A percentile compares a stretch with the other conserved stretches of the same genome.
phyloP scores from a whole-genome alignment of 2,797 vertebrate genomes.

The Schizothorax lantsangensis region DNA sequence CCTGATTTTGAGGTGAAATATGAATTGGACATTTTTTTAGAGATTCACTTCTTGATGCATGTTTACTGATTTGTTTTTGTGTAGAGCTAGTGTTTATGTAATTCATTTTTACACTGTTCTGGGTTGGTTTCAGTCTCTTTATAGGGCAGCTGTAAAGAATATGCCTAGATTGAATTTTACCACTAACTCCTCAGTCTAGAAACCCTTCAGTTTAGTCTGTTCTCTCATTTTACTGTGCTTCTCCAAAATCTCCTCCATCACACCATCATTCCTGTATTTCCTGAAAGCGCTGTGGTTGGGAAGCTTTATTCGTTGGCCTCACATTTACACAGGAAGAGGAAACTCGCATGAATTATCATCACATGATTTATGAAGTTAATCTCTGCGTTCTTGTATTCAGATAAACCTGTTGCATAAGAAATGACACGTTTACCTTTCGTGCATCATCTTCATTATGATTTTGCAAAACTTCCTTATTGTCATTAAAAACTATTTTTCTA shows the following conservation, averaged over 20 bases:
- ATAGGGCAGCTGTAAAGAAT: not conserved
- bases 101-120: not conserved
- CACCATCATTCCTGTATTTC: conserved; percentile 10
- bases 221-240: not conserved
- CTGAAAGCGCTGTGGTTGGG: not conserved
- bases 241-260: not conserved
- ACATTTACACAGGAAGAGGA: not conserved
- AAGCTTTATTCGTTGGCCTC: not conserved
- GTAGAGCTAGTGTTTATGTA: not conserved
- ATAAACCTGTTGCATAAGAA: not conserved
- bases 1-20: not conserved
- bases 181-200: not conserved
- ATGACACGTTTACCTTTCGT: not conserved
- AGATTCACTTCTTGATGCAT: not conserved
- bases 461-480: not conserved
- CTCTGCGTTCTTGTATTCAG: not conserved
- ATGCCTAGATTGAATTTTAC: not conserved
- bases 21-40: not conserved
- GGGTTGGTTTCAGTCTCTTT: not conserved
- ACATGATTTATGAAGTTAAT: conserved; percentile 2
- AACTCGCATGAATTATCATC: not conserved
- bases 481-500: not conserved
- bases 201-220: not conserved
- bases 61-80: not conserved
- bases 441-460: not conserved